A percentile compares a stretch with the other conserved stretches of the same genome.
phyloP scores from a whole-genome alignment of 2,113 vertebrate genomes.

The Brachypteracias leptosomus region DNA sequence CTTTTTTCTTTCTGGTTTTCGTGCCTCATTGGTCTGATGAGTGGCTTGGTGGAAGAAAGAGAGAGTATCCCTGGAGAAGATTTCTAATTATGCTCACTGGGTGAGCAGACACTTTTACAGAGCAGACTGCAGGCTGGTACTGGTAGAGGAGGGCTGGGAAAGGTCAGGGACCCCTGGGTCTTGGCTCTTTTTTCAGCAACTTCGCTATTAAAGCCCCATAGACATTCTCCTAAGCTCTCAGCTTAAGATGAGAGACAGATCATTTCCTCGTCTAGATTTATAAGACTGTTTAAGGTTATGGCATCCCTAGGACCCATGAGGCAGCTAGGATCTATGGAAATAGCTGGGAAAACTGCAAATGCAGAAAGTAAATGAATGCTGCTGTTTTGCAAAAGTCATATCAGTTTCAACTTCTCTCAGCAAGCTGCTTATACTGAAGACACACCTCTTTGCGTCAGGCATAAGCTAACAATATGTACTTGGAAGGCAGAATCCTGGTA shows the following conservation, averaged over 20 bases:
- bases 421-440: background rate
- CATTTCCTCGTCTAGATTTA: background rate
- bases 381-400: background rate
- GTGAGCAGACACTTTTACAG: constrained; percentile 7
- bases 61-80: constrained; percentile 15
- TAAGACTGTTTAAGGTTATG: background rate
- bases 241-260: background rate
- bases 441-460: background rate
- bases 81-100: constrained; percentile 32
- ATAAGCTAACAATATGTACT: background rate
- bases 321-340: background rate
- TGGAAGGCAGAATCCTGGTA: background rate
- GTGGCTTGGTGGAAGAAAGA: background rate
- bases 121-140: background rate
- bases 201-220: background rate
- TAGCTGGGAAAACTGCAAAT: background rate
- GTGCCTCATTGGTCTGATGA: background rate
- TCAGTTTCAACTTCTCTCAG: background rate
- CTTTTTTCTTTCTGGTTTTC: background rate
- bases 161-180: constrained; percentile 21
- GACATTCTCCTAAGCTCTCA: background rate
- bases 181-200: background rate
- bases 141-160: constrained; percentile 51
- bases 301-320: constrained; percentile 14
- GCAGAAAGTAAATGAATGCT: background rate